These are phyloP conservation scores for Merluccius polli DNA, from an alignment of 2,797 vertebrate species.

Conservation along the genomic window DNA sequence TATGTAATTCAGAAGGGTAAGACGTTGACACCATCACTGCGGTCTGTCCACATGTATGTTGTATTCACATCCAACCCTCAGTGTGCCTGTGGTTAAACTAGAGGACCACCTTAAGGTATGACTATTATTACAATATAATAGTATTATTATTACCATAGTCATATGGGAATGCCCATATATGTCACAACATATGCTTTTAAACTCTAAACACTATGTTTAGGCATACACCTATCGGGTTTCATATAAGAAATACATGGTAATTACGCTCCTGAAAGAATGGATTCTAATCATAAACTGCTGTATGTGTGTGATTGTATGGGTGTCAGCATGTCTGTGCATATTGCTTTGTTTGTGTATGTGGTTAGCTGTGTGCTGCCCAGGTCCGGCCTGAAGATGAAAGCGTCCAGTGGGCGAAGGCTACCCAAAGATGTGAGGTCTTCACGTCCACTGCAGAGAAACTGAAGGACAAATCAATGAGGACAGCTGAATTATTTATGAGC, in stretches of 20 bases:
- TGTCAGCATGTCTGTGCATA: slow-evolving; percentile 1
- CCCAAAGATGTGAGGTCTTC: slow-evolving; percentile 33
- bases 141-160: background rate
- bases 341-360: slow-evolving; percentile 5
- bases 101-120: background rate
- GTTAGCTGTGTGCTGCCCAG: slow-evolving; percentile 15
- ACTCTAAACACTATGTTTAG: too few relatives aligned
- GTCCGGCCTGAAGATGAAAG: slow-evolving; percentile 45
- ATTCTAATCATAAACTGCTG: background rate
- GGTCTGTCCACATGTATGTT: slow-evolving; percentile 2
- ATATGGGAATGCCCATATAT: background rate
- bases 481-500: slow-evolving; percentile 70
- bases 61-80: background rate
- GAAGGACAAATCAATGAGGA: slow-evolving; percentile 58
- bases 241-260: background rate
- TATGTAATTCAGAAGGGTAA: slow-evolving; percentile 31
- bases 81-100: background rate
- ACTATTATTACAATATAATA: background rate
- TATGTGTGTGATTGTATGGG: background rate
- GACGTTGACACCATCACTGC: background rate
- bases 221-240: too few relatives aligned
- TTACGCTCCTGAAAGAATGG: background rate
- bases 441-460: slow-evolving; percentile 49
- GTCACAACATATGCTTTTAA: background rate
- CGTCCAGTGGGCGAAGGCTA: slow-evolving; percentile 21